Conservation (phyloP, 2,113 vertebrate genomes). For the Seriola quinqueradiata region DNA sequence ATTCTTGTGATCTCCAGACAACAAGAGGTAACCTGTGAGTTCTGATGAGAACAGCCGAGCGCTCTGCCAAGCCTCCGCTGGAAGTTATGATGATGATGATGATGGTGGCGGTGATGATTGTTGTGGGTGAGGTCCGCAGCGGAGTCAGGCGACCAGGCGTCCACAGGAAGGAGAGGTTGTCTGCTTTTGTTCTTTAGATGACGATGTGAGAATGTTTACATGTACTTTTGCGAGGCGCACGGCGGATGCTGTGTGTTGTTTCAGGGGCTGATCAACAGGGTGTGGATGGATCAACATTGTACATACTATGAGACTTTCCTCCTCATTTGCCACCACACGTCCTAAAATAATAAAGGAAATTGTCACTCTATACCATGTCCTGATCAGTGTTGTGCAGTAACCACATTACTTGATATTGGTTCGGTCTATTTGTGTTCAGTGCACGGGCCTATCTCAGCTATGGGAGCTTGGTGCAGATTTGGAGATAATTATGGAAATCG, state of each 20-base stretch:
- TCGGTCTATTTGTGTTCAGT: no score
- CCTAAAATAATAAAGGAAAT: not conserved
- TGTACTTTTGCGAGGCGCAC: conserved; percentile 1
- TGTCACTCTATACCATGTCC: not conserved
- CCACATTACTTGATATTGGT: no score
- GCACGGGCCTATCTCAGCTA: no score
- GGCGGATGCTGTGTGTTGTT: not conserved
- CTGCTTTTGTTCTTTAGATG: conserved; percentile 45
- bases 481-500: no score
- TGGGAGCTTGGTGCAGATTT: no score
- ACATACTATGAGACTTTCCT: not conserved
- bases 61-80: conserved; percentile 16
- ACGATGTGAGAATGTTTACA: conserved; percentile 26
- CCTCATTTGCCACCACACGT: not conserved
- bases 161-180: conserved; percentile 40
- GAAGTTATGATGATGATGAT: conserved; percentile 32
- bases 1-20: not conserved
- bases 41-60: not conserved
- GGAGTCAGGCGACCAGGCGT: not conserved
- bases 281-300: not conserved
- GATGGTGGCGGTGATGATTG: conserved; percentile 29
- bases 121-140: conserved; percentile 47
- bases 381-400: not conserved
- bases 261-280: not conserved
- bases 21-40: no score